Base-by-base conservation (phyloP, 2,797 vertebrate species). In the Cirrhinus mrigala region DNA sequence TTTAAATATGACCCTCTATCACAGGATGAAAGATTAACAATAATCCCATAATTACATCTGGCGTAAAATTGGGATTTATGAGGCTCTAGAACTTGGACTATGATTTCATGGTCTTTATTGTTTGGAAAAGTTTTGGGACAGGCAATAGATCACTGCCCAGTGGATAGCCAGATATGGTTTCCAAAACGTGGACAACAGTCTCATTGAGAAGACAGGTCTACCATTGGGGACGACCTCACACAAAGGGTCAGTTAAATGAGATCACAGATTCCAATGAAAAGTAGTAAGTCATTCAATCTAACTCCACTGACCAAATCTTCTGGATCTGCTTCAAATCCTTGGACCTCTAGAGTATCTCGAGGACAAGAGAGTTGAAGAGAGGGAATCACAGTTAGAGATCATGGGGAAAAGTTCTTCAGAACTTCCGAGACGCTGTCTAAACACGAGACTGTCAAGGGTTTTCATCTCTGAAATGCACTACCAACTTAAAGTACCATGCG, bases 31-130 rank as follows among this genome's bases (percentile, higher is more conserved):
- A 68, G 29, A 79, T 86, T 50, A 82, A 52, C 27, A 10, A 27
- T 64, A 85, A 86, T 82, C 71, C 85, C n/a, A 71, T 87, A 70
- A 88, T 86, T 83, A 80, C 60, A 48, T 60, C 77, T 69, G 54
- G 62, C 12, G 6, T 54, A 68, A 73, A 87, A 83, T 83, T 33
- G 33, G 60, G 69, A 85, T 87, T 85, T 79, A 79, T 54, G 22
- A 58, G 29, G 81, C 58, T 60, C 27, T 74, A 50, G 56, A 70
- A 58, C 79, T 56, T 81, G 15, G 15, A 11, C 27, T 33, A 33
- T 62, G 27, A 82, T 83, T 83, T 76, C 48, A 68, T 52, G 40
- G 83, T 48, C 27, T 66, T 52, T 68, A 52, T 20, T 84, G 48
- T 58, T 82, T 29, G 33, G n/a, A 29, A 56, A 76, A 75, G 58